These are phyloP conservation scores for Amyelois transitella DNA, from an alignment of 1,140 invertebrate species.

Conservation along the genomic window DNA sequence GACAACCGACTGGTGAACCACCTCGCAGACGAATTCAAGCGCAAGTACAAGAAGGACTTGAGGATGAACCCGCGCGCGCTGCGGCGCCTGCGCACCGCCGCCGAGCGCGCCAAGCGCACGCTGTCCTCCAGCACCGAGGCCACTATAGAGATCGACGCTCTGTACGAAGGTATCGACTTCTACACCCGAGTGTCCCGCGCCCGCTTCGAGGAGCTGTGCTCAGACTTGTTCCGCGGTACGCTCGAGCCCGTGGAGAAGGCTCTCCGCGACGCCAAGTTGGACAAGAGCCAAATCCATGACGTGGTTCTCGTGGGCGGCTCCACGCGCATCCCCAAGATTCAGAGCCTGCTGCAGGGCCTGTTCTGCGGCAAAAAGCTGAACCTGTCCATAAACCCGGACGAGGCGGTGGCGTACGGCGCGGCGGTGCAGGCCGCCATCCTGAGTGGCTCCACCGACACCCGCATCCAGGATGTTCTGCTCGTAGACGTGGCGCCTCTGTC, in stretches of 20 bases:
- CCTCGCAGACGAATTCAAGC: constrained; percentile 71
- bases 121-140: too few species aligned
- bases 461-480: constrained; percentile 59
- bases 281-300: constrained; percentile 77
- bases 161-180: constrained; percentile 17
- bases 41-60: constrained; percentile 65
- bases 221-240: constrained; percentile 59
- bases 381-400: too few species aligned
- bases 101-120: too few species aligned
- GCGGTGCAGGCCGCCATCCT: constrained; percentile 45
- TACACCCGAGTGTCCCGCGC: too few species aligned
- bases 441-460: constrained; percentile 65
- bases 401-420: too few species aligned
- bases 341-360: too few species aligned
- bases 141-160: too few species aligned
- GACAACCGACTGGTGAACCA: too few species aligned
- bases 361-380: too few species aligned
- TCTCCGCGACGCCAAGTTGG: constrained; percentile 79
- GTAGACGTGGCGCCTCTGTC: constrained; percentile 63
- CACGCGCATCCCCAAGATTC: too few species aligned
- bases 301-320: constrained; percentile 79
- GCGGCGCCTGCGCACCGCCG: constrained; percentile 79
- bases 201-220: constrained; percentile 53
- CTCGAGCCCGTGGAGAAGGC: too few species aligned
- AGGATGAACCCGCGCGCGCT: constrained; percentile 56